phyloP scores from a whole-genome alignment of 2,888 invertebrate genomes.

The Allophyes oxyacanthae region DNA sequence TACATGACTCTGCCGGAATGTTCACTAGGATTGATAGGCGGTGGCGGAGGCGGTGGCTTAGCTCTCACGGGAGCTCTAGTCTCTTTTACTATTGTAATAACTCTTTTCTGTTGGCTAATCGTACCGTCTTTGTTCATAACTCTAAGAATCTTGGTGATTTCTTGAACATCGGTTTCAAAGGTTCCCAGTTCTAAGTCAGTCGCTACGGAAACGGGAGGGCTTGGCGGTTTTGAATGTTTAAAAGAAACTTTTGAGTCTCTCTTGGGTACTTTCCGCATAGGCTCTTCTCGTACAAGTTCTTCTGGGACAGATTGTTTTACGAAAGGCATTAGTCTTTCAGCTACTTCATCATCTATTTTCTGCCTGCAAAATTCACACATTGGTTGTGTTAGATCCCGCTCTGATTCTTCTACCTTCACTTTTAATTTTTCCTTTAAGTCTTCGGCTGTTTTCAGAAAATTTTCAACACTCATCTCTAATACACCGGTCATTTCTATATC shows the following conservation, averaged over 20 bases:
- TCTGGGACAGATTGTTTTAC: no score
- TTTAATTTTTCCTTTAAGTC: not conserved
- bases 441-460: not conserved
- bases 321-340: not conserved
- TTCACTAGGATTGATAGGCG: not conserved
- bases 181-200: not conserved
- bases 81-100: not conserved
- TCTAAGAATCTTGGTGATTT: not conserved
- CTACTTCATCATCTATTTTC: not conserved
- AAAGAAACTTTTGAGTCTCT: not conserved
- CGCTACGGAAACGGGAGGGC: not conserved
- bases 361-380: not conserved
- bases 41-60: not conserved
- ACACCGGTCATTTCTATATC: not conserved
- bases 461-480: not conserved
- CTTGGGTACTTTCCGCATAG: not conserved
- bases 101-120: not conserved
- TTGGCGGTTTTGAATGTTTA: not conserved
- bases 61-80: not conserved
- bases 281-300: not conserved
- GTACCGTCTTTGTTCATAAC: not conserved
- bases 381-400: not conserved
- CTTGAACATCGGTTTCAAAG: not conserved
- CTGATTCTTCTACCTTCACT: not conserved
- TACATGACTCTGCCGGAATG: not conserved